Base-by-base conservation (phyloP, 2,113 vertebrate species). In the Balaeniceps rex region DNA sequence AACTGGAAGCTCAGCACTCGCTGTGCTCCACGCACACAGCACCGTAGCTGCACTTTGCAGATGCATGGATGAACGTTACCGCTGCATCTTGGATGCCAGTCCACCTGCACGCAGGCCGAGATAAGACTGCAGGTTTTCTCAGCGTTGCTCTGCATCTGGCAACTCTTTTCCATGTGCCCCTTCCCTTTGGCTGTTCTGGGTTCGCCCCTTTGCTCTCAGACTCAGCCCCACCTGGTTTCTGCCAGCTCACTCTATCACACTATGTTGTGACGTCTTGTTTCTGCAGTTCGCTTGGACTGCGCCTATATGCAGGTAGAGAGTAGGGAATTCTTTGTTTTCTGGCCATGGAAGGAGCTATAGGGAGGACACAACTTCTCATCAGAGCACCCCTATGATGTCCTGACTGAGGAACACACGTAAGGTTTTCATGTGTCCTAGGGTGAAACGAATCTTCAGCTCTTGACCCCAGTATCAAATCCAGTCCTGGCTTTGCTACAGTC, bases 91-190 rank as follows among this genome's bases (percentile, higher is more conserved):
- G 33, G 46, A 28, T 60, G 16, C n/a, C 52, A 58, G 52, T 8
- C 46, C 26, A 10, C 12, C 17, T 11, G 2, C 5, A 12, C 2
- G 1, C 44, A 51, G 52, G n/a, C 31, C 19, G 31, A 18, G 36
- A 25, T 25, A 65, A 65, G 18, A 8, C 19, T 21, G 9, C 9
- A 15, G 17, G 15, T 15, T 49, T 19, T 24, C 61, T 42, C 42
- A 22, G 6, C 1, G 2, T 9, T 42, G 54, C 54, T 68, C 16
- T 58, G 25, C 31, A 9, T 1, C 8, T 11, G 7, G 24, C 2
- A 5, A 55, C 34, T 34, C 29, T 29, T 60, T 47, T 15, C 42
- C 72, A 14, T 1, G 3, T 28, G 55, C 21, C 29, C 47, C 34
- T 55, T 47, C 57, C 57, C 47, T 38, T 17, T 16, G 28, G 9